Evolutionary conservation across 2,888 invertebrate genomes (phyloP).

Genomic region (Junonia oenone): DNA sequence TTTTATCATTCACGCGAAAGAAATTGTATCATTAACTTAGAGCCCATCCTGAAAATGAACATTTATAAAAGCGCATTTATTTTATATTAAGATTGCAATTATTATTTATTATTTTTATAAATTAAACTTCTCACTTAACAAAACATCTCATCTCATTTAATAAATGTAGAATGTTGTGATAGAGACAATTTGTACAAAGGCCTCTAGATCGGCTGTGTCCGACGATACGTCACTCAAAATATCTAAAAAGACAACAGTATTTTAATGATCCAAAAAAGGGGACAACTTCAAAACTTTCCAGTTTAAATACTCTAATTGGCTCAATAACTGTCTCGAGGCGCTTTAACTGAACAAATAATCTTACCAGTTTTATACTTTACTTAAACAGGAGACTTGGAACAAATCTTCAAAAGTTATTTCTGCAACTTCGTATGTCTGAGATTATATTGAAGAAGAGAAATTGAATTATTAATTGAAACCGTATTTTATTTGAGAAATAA

Average conservation of each 20-base stretch:
- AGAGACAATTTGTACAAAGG: too few species aligned
- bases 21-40: too few species aligned
- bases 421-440: constrained; percentile 12
- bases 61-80: too few species aligned
- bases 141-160: too few species aligned
- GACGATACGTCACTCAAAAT: not conserved
- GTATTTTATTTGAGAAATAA: not conserved
- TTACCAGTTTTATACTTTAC: constrained; percentile 20
- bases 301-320: constrained; percentile 14
- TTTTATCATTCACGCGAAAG: too few species aligned
- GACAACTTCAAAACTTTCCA: not conserved
- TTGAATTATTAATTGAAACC: constrained; percentile 18
- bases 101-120: too few species aligned
- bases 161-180: too few species aligned
- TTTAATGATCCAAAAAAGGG: not conserved
- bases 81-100: too few species aligned
- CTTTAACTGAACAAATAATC: constrained; percentile 22
- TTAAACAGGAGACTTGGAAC: constrained; percentile 16
- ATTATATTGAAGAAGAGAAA: constrained; percentile 15
- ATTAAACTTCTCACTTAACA: too few species aligned
- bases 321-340: constrained; percentile 15
- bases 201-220: too few species aligned
- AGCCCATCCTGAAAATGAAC: too few species aligned
- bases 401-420: constrained; percentile 21
- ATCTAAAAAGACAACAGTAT: not conserved